These are phyloP conservation scores for Pelodytes ibericus DNA, from an alignment of 2,797 vertebrate genomes.

Conservation along the genomic window DNA sequence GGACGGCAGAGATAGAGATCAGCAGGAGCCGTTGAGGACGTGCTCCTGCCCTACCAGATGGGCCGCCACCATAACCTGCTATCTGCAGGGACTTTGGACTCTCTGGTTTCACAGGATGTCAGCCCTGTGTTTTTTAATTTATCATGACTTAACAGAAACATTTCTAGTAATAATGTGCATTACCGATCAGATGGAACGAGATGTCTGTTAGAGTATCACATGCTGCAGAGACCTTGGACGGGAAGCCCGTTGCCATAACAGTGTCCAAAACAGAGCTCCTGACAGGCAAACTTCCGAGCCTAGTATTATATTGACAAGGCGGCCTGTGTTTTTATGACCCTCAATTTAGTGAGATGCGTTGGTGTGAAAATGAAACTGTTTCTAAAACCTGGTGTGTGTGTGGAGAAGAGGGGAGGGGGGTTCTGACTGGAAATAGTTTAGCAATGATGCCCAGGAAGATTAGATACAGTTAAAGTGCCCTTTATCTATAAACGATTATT, in stretches of 20 bases:
- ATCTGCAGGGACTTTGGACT: constrained; percentile 53
- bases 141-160: constrained; percentile 60
- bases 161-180: constrained; percentile 61
- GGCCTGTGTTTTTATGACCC: constrained; percentile 46
- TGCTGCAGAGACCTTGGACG: constrained; percentile 49
- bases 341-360: constrained; percentile 27
- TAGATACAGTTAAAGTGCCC: too few relatives aligned
- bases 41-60: constrained; percentile 25
- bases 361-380: constrained; percentile 13
- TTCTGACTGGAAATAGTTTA: too few relatives aligned
- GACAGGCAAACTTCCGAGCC: constrained; percentile 5
- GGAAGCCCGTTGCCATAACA: constrained; percentile 58
- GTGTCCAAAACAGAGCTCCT: constrained; percentile 53
- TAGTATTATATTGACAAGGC: constrained; percentile 39
- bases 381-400: background rate
- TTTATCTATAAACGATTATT: too few relatives aligned
- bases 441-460: too few relatives aligned
- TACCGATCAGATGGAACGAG: constrained; percentile 55
- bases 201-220: constrained; percentile 43
- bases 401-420: too few relatives aligned
- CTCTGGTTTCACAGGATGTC: constrained; percentile 59
- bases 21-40: too few relatives aligned
- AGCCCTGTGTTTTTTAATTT: constrained; percentile 56
- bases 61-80: constrained; percentile 31
- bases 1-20: too few relatives aligned